phyloP scores from a whole-genome alignment of 2,888 invertebrate genomes.

The Atethmia centrago region DNA sequence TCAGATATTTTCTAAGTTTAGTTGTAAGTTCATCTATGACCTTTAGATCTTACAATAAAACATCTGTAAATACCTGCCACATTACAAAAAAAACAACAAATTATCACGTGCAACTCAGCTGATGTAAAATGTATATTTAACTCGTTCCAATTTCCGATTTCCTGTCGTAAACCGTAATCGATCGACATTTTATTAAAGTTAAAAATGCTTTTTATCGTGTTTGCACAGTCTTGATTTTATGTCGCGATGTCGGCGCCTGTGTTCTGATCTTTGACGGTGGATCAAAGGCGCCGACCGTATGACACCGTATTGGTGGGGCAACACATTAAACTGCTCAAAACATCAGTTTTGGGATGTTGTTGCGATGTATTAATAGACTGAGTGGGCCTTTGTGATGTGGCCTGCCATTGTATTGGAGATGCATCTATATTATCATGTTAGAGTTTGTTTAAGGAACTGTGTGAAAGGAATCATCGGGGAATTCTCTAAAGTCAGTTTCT shows the following conservation, averaged over 20 bases:
- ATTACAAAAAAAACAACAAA: slow-evolving; percentile 25
- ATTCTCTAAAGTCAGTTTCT: not conserved
- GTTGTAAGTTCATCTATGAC: slow-evolving; percentile 7
- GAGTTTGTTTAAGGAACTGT: not conserved
- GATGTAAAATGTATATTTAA: slow-evolving; percentile 42
- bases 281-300: slow-evolving; percentile 84
- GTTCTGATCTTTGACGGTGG: slow-evolving; percentile 80
- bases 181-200: slow-evolving; percentile 69
- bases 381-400: slow-evolving; percentile 60
- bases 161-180: slow-evolving; percentile 71
- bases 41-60: slow-evolving; percentile 14
- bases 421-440: slow-evolving; percentile 23
- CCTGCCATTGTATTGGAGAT: slow-evolving; percentile 37
- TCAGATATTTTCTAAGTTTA: not conserved
- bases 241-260: slow-evolving; percentile 70
- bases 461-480: not conserved
- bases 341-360: slow-evolving; percentile 71
- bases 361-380: slow-evolving; percentile 68
- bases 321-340: slow-evolving; percentile 79
- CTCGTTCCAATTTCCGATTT: slow-evolving; percentile 69
- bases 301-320: slow-evolving; percentile 87
- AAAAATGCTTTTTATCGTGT: slow-evolving; percentile 73
- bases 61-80: slow-evolving; percentile 14
- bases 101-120: slow-evolving; percentile 50
- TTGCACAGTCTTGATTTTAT: slow-evolving; percentile 73